Base-by-base conservation (phyloP, 2,888 invertebrate genomes). In the Mechanitis messenoides region DNA sequence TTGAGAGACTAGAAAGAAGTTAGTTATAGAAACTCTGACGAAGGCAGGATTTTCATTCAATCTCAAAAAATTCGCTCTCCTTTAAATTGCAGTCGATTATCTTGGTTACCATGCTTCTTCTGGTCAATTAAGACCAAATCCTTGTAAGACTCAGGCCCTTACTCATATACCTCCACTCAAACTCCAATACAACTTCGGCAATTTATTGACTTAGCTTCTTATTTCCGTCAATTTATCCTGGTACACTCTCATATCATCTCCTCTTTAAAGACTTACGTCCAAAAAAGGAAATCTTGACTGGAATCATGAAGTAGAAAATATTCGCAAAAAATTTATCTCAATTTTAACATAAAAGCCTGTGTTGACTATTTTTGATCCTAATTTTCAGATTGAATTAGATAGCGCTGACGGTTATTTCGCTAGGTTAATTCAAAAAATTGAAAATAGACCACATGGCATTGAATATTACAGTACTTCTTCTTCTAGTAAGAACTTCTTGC, bases 51-150 rank as follows among this genome's bases (percentile, higher is more conserved):
- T 35, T 4, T 35, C 35, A 3, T 35, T 35, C 3, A 35, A 35
- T 4, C 35, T 35, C 3, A 4, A 35, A 4, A 35, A 35, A 4
- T 35, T 68, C 45, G 5, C n/a, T 0, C 73, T 74, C 55, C 64
- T 74, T 5, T 72, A 71, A 50, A 59, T 53, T 0, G 55, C 64
- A 0, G 58, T 73, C 1, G 70, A 73, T 9, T 74, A n/a, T 70
- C 55, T 57, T 74, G 0, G 74, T 73, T 0, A 69, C 68, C 35
- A 60, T 70, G 0, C 55, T 74, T 12, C 50, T 5, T 20, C 68
- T 1, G 72, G 74, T 1, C 57, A 71, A 50, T 69, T 74, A 0
- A 45, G 64, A 1, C 74, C 75, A 0, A 75, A 70, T 35, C 31
- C 20, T 0, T 58, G 60, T 4, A 77, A 74, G 4, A 35, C 4